A percentile compares a stretch with the other conserved stretches of the same genome.
These are phyloP conservation scores for Peromyscus maniculatus DNA, from an alignment of 2,113 vertebrate species.

Conservation along the genomic window DNA sequence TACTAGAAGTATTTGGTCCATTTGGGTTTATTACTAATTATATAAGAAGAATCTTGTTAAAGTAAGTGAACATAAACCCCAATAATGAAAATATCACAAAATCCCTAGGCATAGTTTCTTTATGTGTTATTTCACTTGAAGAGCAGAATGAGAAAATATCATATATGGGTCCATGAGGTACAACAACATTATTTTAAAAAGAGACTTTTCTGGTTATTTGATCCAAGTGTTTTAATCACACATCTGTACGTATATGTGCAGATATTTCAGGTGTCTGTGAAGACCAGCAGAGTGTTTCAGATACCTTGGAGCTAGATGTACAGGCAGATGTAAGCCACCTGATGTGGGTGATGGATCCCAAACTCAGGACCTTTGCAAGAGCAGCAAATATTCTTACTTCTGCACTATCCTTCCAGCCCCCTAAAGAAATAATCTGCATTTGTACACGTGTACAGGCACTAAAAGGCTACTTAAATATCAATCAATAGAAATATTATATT, in stretches of 20 bases:
- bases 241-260: background rate
- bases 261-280: background rate
- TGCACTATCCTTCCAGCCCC: background rate
- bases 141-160: background rate
- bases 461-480: constrained; percentile 14
- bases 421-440: constrained; percentile 45
- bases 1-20: background rate
- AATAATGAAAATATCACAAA: constrained; percentile 1
- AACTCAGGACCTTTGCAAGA: background rate
- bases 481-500: constrained; percentile 17
- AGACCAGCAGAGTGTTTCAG: background rate
- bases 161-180: background rate
- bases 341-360: background rate
- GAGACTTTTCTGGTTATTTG: background rate
- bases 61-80: background rate
- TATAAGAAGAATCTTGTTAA: background rate
- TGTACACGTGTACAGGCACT: constrained; percentile 34
- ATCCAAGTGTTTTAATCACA: background rate
- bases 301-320: background rate
- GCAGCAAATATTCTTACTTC: background rate
- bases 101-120: background rate
- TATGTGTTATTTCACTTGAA: background rate
- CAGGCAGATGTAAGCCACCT: background rate
- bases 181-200: background rate
- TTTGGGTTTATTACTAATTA: background rate